Percentiles rank a stretch among this genome's conserved stretches.
These are phyloP conservation scores for Galbula dea DNA, from an alignment of 2,113 vertebrate species.

Conservation along the genomic window DNA sequence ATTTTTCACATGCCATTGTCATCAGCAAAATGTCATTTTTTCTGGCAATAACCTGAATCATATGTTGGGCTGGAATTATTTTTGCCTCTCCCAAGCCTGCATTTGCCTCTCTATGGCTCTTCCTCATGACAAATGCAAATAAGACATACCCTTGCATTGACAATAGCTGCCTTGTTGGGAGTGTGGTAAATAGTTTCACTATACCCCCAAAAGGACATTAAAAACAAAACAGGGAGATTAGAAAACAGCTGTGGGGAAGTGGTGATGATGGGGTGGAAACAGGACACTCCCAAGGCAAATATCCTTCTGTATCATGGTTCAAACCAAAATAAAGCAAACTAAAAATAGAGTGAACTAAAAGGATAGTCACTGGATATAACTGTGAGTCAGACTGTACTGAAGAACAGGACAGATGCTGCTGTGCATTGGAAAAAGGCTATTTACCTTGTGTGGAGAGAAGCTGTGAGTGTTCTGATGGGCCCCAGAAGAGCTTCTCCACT, in stretches of 20 bases:
- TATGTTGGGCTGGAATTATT: background rate
- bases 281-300: conserved; percentile 52
- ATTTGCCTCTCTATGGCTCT: background rate
- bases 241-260: conserved; percentile 19
- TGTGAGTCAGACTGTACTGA: background rate
- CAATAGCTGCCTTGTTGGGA: background rate
- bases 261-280: background rate
- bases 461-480: background rate
- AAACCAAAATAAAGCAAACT: conserved; percentile 54
- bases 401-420: conserved; percentile 4
- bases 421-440: background rate
- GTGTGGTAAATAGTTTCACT: background rate
- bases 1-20: background rate
- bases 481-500: background rate
- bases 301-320: conserved; percentile 16
- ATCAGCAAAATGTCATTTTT: background rate
- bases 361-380: background rate
- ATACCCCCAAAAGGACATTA: background rate
- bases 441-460: background rate
- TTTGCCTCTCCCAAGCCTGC: background rate
- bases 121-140: background rate
- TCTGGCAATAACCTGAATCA: background rate
- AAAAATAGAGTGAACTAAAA: conserved; percentile 34
- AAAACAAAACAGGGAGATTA: conserved; percentile 54
- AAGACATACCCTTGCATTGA: background rate